These are phyloP conservation scores for Zonotrichia leucophrys DNA, from an alignment of 2,113 vertebrate species.

Conservation along the genomic window DNA sequence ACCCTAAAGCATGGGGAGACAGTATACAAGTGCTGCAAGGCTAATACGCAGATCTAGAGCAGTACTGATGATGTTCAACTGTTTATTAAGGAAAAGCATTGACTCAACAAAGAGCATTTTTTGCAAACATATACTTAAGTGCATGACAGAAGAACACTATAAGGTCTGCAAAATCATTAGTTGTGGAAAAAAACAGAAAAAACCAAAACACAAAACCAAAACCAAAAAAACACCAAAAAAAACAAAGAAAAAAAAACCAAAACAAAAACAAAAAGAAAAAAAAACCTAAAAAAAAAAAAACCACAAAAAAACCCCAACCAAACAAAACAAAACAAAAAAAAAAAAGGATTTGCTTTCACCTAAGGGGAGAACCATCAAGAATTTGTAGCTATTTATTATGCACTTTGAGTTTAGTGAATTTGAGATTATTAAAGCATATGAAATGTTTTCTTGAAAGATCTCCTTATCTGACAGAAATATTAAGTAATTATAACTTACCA, in stretches of 20 bases:
- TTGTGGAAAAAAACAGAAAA: neutral
- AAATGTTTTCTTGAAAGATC: neutral
- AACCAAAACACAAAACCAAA: no score
- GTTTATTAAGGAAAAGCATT: neutral
- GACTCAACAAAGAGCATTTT: neutral
- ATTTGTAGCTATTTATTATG: neutral
- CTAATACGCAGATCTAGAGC: accelerated
- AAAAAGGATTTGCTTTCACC: neutral
- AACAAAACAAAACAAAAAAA: no score
- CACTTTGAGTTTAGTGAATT: neutral
- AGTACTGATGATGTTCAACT: neutral
- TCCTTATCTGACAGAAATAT: neutral
- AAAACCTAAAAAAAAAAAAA: no score
- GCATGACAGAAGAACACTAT: neutral
- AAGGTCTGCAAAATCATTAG: neutral
- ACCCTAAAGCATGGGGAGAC: neutral
- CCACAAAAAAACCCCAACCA: no score
- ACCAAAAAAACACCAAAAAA: no score
- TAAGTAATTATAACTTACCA: neutral
- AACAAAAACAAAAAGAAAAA: no score
- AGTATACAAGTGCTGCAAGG: neutral
- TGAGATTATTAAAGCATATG: neutral
- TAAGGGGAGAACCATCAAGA: neutral
- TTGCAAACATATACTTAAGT: neutral
- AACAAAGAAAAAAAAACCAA: no score